Evolutionary conservation across 2,113 vertebrate genomes (phyloP), one percentile per base, ranked within the genome.

Genomic region (Hemibagrus wyckioides): DNA sequence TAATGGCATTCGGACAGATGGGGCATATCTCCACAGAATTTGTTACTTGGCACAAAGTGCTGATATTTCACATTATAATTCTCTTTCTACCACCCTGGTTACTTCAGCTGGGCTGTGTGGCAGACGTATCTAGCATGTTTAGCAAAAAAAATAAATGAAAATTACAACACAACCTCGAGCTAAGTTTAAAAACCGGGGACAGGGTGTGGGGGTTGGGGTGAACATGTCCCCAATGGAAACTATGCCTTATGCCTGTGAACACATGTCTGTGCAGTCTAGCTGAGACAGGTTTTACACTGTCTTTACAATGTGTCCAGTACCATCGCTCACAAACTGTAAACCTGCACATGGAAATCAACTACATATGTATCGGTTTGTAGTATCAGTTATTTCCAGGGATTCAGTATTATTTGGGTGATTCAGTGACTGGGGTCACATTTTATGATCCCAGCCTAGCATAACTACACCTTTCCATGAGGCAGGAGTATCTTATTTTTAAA

Each of bases 161-260:
- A 65, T 30, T 76, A 23, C 54, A 10, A 13, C 8, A 57, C 33
- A 57, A 80, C 52, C 56, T 41, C 13, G 3, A 82, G 39, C 73
- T 50, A 83, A 33, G 52, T 88, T 54, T 88, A 21, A 84, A 79
- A 88, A 71, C 50, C 63, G 56, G 82, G 59, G 79, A 69, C 76
- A 80, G 50, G 77, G 48, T 80, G 50, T 56, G 50, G 77, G 77
- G 77, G 77, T 54, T 56, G 50, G 77, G 77, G 77, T 17, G 71
- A 23, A 48, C 23, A 28, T 44, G 39, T 48, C 71, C 23, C 71
- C 71, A 75, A 8, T 21, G 17, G 39, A 80, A 80, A 56, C 50
- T 56, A 71, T 63, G n/a, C n/a, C 1, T n/a, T 54, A 89, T 82
- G 80, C 84, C 84, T 86, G 80, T 82, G 50, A 79, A 86, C 59